Evolutionary conservation across 1,140 invertebrate genomes (phyloP).

Genomic region (Solenopsis invicta): DNA sequence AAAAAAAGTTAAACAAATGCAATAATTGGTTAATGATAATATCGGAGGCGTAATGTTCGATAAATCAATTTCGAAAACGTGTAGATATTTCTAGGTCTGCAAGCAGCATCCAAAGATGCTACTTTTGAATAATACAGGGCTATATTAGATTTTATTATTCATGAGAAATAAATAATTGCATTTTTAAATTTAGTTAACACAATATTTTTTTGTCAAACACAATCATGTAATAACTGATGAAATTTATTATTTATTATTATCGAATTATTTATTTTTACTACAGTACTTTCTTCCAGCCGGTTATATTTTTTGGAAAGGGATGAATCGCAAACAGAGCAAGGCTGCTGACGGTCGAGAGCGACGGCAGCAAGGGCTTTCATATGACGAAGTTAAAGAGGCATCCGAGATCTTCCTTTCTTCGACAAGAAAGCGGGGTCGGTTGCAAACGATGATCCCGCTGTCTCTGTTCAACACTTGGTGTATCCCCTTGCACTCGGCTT

Average conservation of each 20-base stretch:
- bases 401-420: slow-evolving; percentile 57
- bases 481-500: slow-evolving; percentile 49
- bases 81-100: not conserved
- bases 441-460: slow-evolving; percentile 21
- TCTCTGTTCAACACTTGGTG: slow-evolving; percentile 28
- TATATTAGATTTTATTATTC: not conserved
- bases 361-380: slow-evolving; percentile 37
- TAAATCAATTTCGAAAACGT: not conserved
- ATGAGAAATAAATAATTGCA: not conserved
- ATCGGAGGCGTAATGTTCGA: not conserved
- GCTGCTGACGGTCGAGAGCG: not conserved
- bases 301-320: slow-evolving; percentile 15
- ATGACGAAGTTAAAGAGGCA: slow-evolving; percentile 62
- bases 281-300: not conserved
- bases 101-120: not conserved
- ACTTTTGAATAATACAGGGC: not conserved
- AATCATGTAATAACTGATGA: no score
- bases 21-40: not conserved
- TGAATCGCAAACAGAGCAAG: slow-evolving; percentile 4
- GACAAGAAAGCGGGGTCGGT: slow-evolving; percentile 48
- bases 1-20: not conserved
- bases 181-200: not conserved
- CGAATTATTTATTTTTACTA: not conserved
- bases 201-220: no score
- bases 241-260: not conserved